phyloP scores from a whole-genome alignment of 2,113 vertebrate genomes.

The Hydrochoerus hydrochaeris region DNA sequence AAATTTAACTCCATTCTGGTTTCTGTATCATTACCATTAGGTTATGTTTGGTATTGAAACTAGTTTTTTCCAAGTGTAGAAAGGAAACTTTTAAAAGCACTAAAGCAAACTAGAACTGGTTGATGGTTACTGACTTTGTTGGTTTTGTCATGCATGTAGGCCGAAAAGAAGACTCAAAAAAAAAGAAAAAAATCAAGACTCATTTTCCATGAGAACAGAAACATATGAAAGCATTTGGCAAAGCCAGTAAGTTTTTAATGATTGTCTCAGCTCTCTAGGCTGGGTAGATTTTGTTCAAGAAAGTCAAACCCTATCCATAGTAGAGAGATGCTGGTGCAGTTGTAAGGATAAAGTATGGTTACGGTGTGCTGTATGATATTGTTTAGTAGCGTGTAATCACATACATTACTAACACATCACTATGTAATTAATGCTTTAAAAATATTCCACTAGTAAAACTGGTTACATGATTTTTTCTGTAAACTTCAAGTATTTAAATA shows the following conservation, averaged over 20 bases:
- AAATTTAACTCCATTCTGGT: neutral
- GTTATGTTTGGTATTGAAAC: slow-evolving; percentile 5
- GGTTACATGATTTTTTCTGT: slow-evolving; percentile 49
- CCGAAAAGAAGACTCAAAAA: no score
- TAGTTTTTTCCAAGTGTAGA: slow-evolving; percentile 24
- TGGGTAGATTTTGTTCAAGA: slow-evolving; percentile 55
- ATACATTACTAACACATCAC: slow-evolving; percentile 36
- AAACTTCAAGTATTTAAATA: slow-evolving; percentile 40
- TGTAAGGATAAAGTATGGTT: slow-evolving; percentile 40
- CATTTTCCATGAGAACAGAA: slow-evolving; percentile 79
- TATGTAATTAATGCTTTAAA: slow-evolving; percentile 57
- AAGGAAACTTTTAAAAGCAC: slow-evolving; percentile 32
- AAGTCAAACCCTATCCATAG: slow-evolving; percentile 33
- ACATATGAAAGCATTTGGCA: slow-evolving; percentile 78
- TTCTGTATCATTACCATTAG: neutral
- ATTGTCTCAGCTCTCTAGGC: slow-evolving; percentile 43
- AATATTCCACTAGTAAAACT: neutral
- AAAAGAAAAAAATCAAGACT: slow-evolving; percentile 80
- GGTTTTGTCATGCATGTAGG: slow-evolving; percentile 63
- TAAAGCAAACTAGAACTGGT: slow-evolving; percentile 55
- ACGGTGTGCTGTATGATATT: slow-evolving; percentile 32
- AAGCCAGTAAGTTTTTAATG: slow-evolving; percentile 70
- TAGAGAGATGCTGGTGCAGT: neutral
- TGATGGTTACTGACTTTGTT: slow-evolving; percentile 65
- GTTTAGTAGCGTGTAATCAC: slow-evolving; percentile 54